Percentiles rank a stretch among this genome's conserved stretches.
These are phyloP conservation scores for Thymelicus acteon DNA, from an alignment of 2,888 invertebrate genomes.

Conservation along the genomic window DNA sequence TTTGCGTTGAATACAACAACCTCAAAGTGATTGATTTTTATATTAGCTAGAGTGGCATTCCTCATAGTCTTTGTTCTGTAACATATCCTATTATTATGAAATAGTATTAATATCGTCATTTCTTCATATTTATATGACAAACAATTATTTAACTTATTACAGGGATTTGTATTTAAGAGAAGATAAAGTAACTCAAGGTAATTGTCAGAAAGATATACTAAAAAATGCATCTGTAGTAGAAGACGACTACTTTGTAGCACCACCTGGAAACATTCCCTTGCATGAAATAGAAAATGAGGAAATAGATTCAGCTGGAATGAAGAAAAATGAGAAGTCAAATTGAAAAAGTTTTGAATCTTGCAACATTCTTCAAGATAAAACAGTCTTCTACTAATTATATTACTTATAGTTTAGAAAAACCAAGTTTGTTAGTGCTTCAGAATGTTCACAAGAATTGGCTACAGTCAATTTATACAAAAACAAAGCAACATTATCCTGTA, in stretches of 20 bases:
- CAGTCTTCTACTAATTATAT: slow-evolving; percentile 46
- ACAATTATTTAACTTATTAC: slow-evolving; percentile 34
- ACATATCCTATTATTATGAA: too few relatives aligned
- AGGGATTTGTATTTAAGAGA: slow-evolving; percentile 88
- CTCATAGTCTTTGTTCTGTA: too few relatives aligned
- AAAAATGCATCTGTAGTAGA: slow-evolving; percentile 90
- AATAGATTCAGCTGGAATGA: slow-evolving; percentile 44
- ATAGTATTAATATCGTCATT: too few relatives aligned
- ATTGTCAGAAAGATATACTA: slow-evolving; percentile 88
- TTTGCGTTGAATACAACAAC: too few relatives aligned
- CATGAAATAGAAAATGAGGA: slow-evolving; percentile 73
- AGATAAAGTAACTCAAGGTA: slow-evolving; percentile 88
- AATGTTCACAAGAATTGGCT: slow-evolving; percentile 72
- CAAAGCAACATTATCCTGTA: slow-evolving; percentile 61
- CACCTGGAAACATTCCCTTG: slow-evolving; percentile 93
- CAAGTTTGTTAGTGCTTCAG: slow-evolving; percentile 63
- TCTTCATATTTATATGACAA: too few relatives aligned
- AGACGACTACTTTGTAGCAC: slow-evolving; percentile 96
- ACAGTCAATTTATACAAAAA: slow-evolving; percentile 60
- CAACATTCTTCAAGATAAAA: slow-evolving; percentile 61
- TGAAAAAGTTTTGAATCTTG: slow-evolving; percentile 56
- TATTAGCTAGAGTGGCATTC: too few relatives aligned
- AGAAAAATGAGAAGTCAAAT: slow-evolving; percentile 73
- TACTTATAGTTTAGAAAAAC: slow-evolving; percentile 55
- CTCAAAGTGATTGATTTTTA: too few relatives aligned